phyloP scores from a whole-genome alignment of 2,113 vertebrate genomes.

The Cyprinodon variegatus region DNA sequence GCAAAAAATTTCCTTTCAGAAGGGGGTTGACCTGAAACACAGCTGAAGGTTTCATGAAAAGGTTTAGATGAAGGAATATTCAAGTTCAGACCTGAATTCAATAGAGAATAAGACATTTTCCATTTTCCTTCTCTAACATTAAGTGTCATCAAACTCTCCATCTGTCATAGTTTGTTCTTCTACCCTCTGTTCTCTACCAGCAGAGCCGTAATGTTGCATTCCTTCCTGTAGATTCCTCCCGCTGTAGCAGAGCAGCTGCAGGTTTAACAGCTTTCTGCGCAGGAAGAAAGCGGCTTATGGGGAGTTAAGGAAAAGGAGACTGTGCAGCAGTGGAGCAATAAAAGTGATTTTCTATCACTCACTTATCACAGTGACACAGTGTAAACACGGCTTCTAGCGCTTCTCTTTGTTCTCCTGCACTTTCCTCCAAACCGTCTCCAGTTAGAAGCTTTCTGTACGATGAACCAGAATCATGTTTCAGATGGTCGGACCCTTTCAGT shows the following conservation, averaged over 20 bases:
- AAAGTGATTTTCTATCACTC: conserved; percentile 43
- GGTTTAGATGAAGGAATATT: background rate
- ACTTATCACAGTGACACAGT: background rate
- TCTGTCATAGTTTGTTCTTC: background rate
- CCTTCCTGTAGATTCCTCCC: conserved; percentile 3
- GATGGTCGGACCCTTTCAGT: background rate
- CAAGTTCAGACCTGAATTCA: background rate
- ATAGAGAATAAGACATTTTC: background rate
- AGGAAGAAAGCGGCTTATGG: conserved; percentile 42
- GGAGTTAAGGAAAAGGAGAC: conserved; percentile 20
- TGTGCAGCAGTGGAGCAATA: conserved; percentile 28
- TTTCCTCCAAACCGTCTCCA: background rate
- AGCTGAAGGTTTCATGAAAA: too few relatives aligned
- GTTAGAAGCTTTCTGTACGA: conserved; percentile 1
- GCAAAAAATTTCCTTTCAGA: too few relatives aligned
- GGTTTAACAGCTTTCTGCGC: conserved; percentile 26
- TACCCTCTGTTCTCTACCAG: conserved; percentile 9
- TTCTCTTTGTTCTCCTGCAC: conserved; percentile 13
- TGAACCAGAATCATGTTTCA: background rate
- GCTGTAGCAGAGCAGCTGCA: background rate
- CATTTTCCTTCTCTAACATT: too few relatives aligned
- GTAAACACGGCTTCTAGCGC: conserved; percentile 4
- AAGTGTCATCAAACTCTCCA: too few relatives aligned
- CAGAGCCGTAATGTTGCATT: background rate
- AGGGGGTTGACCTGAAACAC: too few relatives aligned